Conservation (phyloP, 2,797 vertebrate genomes). For the Clarias laeviceps region DNA sequence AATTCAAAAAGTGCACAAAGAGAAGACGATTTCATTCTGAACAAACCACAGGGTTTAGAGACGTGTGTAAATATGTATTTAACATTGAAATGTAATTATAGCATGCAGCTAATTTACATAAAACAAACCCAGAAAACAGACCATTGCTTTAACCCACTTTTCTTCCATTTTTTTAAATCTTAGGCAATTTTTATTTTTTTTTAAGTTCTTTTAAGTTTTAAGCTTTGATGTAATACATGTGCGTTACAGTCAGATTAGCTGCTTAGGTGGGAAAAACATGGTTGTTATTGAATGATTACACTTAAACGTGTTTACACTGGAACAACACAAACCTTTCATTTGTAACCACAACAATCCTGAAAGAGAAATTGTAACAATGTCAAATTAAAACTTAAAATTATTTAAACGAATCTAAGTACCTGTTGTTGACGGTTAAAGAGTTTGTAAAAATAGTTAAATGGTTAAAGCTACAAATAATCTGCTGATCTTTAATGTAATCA, state of each 20-base stretch:
- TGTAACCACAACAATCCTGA: background rate
- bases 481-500: too few species aligned
- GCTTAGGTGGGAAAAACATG: background rate
- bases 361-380: background rate
- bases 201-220: background rate
- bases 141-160: background rate
- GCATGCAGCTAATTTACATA: too few species aligned
- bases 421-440: too few species aligned
- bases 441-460: too few species aligned
- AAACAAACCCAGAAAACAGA: background rate
- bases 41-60: background rate
- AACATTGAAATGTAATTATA: constrained; percentile 11
- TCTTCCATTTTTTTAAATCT: background rate
- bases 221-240: background rate
- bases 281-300: background rate
- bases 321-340: background rate
- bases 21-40: background rate
- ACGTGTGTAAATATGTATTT: background rate
- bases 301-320: background rate
- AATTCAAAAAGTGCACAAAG: background rate
- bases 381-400: background rate
- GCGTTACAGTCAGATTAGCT: too few species aligned
- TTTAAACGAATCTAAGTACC: background rate
- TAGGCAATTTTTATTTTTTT: background rate
- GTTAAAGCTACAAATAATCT: too few species aligned